Evolutionary conservation across 2,797 vertebrate species (phyloP), one percentile per base, ranked within the genome.

Genomic region (Rhinichthys osculus): DNA sequence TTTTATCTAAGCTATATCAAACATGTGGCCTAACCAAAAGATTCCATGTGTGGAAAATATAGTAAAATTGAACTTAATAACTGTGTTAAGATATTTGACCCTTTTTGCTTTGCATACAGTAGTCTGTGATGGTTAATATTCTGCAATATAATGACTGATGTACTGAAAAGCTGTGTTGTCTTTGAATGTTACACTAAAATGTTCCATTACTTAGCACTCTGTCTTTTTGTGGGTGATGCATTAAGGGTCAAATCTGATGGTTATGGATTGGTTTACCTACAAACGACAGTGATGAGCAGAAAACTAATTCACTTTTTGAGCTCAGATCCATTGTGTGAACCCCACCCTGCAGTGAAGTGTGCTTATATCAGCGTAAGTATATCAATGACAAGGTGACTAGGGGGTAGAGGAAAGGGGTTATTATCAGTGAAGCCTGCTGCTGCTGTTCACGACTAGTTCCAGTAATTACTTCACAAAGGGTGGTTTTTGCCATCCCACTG

Each of bases 381-480:
- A 94, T 95, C 93, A 92, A 92, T 88, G 91, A 93, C 93, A 93
- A 93, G 93, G 94, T 94, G 93, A 94, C 95, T 92, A 90, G 78
- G 84, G 54, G 38, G 69, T 54, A 78, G 82, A 92, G 90, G 81
- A 93, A 91, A 81, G 92, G 93, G 94, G 93, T 95, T 95, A 95
- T 95, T 94, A 96, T 95, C 95, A 95, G 94, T 92, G 91, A 92
- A 91, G 94, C 94, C 93, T 91, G 93, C 44, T 78, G 74, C 83
- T 92, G 92, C 94, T 95, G 94, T 93, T 92, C 94, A 94, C 92
- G 92, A 93, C 90, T 94, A 95, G 95, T 95, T 96, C 94, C 95
- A 95, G 95, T 95, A 95, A 96, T 96, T 96, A 96, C 93, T 90
- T 94, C 94, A 95, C 95, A 95, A 95, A 95, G 94, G 94, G 92